A percentile compares a stretch with the other conserved stretches of the same genome.
phyloP scores from a whole-genome alignment of 2,888 invertebrate genomes.

The Lysandra bellargus region DNA sequence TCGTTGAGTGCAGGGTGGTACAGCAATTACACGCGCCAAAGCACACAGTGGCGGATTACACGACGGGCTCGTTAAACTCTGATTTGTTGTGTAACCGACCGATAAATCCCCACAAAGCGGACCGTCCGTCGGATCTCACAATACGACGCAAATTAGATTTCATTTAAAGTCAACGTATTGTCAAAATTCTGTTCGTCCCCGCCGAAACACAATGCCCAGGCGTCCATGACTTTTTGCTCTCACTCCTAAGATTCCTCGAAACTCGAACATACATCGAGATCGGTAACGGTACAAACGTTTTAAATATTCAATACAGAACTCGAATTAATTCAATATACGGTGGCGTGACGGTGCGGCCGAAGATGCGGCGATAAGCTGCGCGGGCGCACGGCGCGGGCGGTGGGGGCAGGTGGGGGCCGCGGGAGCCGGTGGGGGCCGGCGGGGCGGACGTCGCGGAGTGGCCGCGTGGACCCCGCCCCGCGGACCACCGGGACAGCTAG shows the following conservation, averaged over 20 bases:
- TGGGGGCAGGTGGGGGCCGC: slow-evolving; percentile 40
- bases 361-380: slow-evolving; percentile 72
- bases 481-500: slow-evolving; percentile 80
- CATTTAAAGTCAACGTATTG: slow-evolving; percentile 78
- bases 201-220: slow-evolving; percentile 68
- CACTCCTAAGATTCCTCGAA: background rate
- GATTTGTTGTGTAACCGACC: slow-evolving; percentile 79
- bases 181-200: slow-evolving; percentile 71
- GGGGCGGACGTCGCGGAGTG: slow-evolving; percentile 66
- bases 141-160: slow-evolving; percentile 80
- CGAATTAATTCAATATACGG: slow-evolving; percentile 46
- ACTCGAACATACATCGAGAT: slow-evolving; percentile 11
- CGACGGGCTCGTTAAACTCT: slow-evolving; percentile 71
- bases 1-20: slow-evolving; percentile 28
- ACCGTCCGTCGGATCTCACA: slow-evolving; percentile 69
- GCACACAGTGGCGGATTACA: slow-evolving; percentile 51
- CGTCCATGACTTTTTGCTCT: slow-evolving; percentile 41
- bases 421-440: slow-evolving; percentile 46
- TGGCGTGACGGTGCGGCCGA: slow-evolving; percentile 68
- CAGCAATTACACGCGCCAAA: slow-evolving; percentile 69
- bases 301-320: slow-evolving; percentile 33
- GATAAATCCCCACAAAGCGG: slow-evolving; percentile 66
- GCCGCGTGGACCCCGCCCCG: slow-evolving; percentile 77
- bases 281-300: slow-evolving; percentile 28
- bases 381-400: slow-evolving; percentile 51